These are phyloP conservation scores for Harpegnathos saltator DNA, from an alignment of 1,140 invertebrate genomes.

Conservation along the genomic window DNA sequence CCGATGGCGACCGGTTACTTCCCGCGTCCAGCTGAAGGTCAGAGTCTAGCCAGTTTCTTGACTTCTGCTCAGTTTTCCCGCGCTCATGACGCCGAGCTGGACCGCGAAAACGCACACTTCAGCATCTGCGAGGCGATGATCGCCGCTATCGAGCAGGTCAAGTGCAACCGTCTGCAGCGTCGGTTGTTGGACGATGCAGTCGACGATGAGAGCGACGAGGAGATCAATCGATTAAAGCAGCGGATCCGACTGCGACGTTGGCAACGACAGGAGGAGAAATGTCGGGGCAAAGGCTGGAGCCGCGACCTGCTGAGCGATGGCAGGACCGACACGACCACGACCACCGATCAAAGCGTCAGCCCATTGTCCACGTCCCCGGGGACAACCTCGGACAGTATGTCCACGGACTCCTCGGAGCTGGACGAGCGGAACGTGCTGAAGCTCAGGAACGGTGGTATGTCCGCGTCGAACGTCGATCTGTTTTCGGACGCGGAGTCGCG, in stretches of 20 bases:
- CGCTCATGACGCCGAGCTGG: conserved; percentile 90
- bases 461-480: conserved; percentile 88
- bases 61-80: conserved; percentile 90
- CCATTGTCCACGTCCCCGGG: conserved; percentile 86
- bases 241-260: conserved; percentile 87
- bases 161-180: conserved; percentile 83
- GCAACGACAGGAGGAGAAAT: conserved; percentile 86
- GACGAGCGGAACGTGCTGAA: conserved; percentile 83
- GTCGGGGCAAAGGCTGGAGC: conserved; percentile 74
- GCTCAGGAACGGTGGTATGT: conserved; percentile 84
- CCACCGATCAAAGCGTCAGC: conserved; percentile 86
- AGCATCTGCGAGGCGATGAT: conserved; percentile 94
- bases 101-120: conserved; percentile 95
- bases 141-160: conserved; percentile 92
- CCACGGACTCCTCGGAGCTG: conserved; percentile 86
- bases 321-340: conserved; percentile 87
- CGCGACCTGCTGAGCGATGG: conserved; percentile 85
- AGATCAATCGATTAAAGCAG: conserved; percentile 89
- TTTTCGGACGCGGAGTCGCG: conserved; percentile 87
- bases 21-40: conserved; percentile 89
- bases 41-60: conserved; percentile 91
- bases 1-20: conserved; percentile 88
- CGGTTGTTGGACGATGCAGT: conserved; percentile 84
- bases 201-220: conserved; percentile 90
- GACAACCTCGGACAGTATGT: conserved; percentile 84